Evolutionary conservation across 1,140 invertebrate species (phyloP).

Genomic region (Zaprionus vittiger): DNA sequence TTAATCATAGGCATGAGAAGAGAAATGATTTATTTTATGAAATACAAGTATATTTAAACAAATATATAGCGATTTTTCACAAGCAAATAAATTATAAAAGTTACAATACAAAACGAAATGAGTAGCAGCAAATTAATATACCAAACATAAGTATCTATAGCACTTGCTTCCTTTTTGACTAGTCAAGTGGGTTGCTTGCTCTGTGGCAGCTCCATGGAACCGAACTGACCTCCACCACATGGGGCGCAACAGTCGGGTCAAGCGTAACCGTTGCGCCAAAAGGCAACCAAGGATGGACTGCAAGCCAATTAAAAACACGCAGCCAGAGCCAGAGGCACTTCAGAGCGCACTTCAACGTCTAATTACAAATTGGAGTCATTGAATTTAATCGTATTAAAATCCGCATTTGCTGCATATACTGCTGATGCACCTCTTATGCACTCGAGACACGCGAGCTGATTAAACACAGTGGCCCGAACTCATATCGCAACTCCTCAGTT

Average conservation of each 20-base stretch:
- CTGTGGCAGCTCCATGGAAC: constrained; percentile 25
- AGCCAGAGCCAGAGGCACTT: constrained; percentile 30
- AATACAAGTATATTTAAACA: constrained; percentile 68
- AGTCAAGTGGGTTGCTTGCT: constrained; percentile 42
- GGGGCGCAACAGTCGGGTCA: constrained; percentile 60
- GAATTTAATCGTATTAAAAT: constrained; percentile 78
- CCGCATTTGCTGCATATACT: constrained; percentile 45
- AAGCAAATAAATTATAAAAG: constrained; percentile 78
- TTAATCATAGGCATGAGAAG: constrained; percentile 56
- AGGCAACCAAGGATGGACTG: constrained; percentile 80
- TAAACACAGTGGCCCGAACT: constrained; percentile 40
- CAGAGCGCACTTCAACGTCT: constrained; percentile 68
- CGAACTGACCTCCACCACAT: constrained; percentile 59
- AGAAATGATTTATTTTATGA: constrained; percentile 68
- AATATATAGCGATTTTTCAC: constrained; percentile 76
- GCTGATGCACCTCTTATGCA: constrained; percentile 61
- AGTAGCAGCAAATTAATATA: background rate
- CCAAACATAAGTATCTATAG: background rate
- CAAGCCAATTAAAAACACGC: constrained; percentile 82
- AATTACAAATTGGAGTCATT: constrained; percentile 83
- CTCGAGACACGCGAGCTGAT: constrained; percentile 71
- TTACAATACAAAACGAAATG: constrained; percentile 51
- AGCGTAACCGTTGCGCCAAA: constrained; percentile 83
- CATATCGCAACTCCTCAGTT: constrained; percentile 40
- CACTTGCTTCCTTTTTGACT: constrained; percentile 10